A percentile compares a stretch with the other conserved stretches of the same genome.
Evolutionary conservation across 2,113 vertebrate species (phyloP).

Genomic region (Plestiodon gilberti): DNA sequence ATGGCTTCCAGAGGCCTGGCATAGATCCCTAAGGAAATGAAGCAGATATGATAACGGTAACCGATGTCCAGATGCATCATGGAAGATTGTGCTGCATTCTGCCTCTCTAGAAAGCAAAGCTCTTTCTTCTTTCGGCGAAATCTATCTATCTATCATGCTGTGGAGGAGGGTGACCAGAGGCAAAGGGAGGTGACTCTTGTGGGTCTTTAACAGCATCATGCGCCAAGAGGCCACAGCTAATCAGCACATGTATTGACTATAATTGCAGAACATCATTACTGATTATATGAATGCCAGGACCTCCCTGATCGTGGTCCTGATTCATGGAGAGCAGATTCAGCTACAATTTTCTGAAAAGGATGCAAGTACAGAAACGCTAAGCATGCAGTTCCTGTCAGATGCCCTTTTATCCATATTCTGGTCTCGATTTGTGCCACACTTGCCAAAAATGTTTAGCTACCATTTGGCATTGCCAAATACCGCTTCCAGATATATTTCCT

Average conservation of each 20-base stretch:
- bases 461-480: neutral
- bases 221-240: neutral
- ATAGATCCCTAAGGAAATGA: slow-evolving; percentile 48
- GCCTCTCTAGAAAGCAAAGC: neutral
- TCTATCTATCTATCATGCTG: slow-evolving; percentile 23
- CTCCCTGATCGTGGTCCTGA: too few relatives aligned
- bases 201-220: neutral
- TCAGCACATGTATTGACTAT: neutral
- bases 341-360: too few relatives aligned
- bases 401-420: too few relatives aligned
- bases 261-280: too few relatives aligned
- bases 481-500: neutral
- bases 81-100: slow-evolving; percentile 17
- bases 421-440: neutral
- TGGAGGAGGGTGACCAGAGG: neutral
- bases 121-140: slow-evolving; percentile 16
- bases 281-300: too few relatives aligned
- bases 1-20: slow-evolving; percentile 54
- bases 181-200: neutral
- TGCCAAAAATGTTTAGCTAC: neutral
- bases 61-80: neutral
- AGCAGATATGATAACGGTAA: neutral
- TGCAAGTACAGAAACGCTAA: too few relatives aligned
- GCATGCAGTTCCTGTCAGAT: too few relatives aligned
- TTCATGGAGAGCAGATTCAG: too few relatives aligned